Percentiles rank a stretch among this genome's conserved stretches.
Evolutionary conservation across 2,113 vertebrate species (phyloP).

Genomic region (Cyanoderma ruficeps): DNA sequence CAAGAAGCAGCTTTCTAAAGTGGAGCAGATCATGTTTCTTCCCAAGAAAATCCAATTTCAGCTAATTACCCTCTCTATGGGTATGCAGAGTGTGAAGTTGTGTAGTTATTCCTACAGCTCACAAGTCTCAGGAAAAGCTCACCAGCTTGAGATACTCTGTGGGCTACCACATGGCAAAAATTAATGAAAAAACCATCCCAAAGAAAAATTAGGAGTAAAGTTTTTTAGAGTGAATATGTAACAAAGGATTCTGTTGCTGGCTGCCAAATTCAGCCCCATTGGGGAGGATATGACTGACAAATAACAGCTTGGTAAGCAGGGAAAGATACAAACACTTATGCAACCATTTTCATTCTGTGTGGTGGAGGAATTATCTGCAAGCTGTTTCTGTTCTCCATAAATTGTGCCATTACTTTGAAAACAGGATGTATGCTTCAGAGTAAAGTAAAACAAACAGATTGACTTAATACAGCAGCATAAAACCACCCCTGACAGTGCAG

Average conservation of each 20-base stretch:
- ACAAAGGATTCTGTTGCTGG: neutral
- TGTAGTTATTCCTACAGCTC: neutral
- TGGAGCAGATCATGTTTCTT: neutral
- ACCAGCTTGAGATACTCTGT: neutral
- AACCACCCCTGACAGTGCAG: neutral
- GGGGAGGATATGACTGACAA: neutral
- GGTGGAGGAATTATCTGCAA: neutral
- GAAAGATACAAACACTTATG: neutral
- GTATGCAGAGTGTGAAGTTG: neutral
- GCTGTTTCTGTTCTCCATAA: neutral
- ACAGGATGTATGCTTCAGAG: constrained; percentile 15
- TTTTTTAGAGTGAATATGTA: neutral
- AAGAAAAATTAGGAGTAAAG: neutral
- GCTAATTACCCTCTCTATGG: neutral
- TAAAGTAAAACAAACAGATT: neutral
- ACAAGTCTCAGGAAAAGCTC: neutral
- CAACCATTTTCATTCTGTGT: neutral
- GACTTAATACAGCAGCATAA: neutral
- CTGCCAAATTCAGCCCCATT: neutral
- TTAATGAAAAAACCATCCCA: neutral
- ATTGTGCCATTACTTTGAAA: neutral
- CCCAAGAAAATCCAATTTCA: neutral
- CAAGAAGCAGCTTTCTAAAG: neutral
- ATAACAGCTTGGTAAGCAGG: neutral
- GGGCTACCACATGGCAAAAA: neutral